These are phyloP conservation scores for Gambusia holbrooki DNA, from an alignment of 2,113 vertebrate species.

Conservation along the genomic window DNA sequence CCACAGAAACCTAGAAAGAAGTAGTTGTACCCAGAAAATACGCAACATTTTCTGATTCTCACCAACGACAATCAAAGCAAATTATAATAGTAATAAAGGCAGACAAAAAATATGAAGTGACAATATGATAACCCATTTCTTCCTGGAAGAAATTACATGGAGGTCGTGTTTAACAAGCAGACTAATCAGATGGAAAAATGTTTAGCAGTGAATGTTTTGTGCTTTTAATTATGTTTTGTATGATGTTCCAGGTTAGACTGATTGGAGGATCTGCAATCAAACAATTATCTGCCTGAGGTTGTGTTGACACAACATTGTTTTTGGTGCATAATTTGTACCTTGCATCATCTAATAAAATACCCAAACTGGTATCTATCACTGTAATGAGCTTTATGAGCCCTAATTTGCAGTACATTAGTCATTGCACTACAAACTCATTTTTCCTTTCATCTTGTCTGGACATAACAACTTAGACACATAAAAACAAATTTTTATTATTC, in stretches of 20 bases:
- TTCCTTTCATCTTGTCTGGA: background rate
- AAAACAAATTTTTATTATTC: background rate
- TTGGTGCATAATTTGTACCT: background rate
- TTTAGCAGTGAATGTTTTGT: background rate
- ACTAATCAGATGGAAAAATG: background rate
- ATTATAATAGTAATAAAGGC: too few relatives aligned
- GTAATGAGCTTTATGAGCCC: background rate
- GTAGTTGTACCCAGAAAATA: too few relatives aligned
- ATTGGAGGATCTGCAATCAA: background rate
- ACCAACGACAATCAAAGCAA: too few relatives aligned
- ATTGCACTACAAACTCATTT: background rate
- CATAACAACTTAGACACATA: background rate
- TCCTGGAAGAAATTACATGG: background rate
- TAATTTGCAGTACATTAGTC: background rate
- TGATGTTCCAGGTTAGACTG: background rate
- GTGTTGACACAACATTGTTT: background rate
- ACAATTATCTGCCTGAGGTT: background rate
- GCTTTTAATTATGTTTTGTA: background rate
- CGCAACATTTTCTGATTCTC: too few relatives aligned
- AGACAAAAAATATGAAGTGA: too few relatives aligned
- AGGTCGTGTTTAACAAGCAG: background rate
- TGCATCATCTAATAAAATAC: background rate
- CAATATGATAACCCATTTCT: background rate
- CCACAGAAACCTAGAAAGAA: too few relatives aligned
- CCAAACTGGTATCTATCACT: background rate